A percentile compares a stretch with the other conserved stretches of the same genome.
Evolutionary conservation across 2,113 vertebrate species (phyloP).

Genomic region (Malurus cyaneus): DNA sequence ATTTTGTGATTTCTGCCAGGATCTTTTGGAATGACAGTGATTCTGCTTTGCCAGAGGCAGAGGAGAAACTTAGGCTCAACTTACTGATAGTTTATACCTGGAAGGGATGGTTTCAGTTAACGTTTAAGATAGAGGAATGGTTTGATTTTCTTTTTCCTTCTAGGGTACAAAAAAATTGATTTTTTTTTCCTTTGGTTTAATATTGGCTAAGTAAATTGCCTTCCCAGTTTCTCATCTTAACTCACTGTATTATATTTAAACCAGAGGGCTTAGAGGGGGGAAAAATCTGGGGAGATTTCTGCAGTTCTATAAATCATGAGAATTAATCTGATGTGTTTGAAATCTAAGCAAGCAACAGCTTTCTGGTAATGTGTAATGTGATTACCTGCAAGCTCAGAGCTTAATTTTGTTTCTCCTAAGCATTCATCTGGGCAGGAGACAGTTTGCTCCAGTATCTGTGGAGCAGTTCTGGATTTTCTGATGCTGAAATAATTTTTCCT

Average conservation of each 20-base stretch:
- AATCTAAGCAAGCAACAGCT: slow-evolving; percentile 9
- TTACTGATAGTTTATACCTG: not conserved
- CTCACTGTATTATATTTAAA: slow-evolving; percentile 13
- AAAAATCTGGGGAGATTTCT: not conserved
- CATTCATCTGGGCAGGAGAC: not conserved
- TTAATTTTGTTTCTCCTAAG: slow-evolving; percentile 12
- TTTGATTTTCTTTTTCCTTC: not conserved
- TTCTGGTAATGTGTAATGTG: slow-evolving; percentile 27
- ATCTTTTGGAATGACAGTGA: not conserved
- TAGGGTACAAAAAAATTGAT: not conserved
- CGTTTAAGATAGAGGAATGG: not conserved
- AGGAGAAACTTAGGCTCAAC: not conserved
- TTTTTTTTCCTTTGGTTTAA: not conserved
- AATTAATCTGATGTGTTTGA: not conserved
- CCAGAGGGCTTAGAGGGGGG: not conserved
- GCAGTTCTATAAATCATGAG: slow-evolving; percentile 19
- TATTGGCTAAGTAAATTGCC: slow-evolving; percentile 17
- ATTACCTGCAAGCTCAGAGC: slow-evolving; percentile 30
- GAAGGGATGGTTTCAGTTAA: not conserved
- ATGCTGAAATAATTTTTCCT: not conserved
- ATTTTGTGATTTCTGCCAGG: not conserved
- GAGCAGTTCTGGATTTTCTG: slow-evolving; percentile 1
- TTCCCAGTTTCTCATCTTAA: not conserved
- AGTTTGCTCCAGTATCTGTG: not conserved
- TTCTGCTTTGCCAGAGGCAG: not conserved